Evolutionary conservation across 2,888 invertebrate genomes (phyloP), one percentile per base, ranked within the genome.

Genomic region (Magallana nippona): DNA sequence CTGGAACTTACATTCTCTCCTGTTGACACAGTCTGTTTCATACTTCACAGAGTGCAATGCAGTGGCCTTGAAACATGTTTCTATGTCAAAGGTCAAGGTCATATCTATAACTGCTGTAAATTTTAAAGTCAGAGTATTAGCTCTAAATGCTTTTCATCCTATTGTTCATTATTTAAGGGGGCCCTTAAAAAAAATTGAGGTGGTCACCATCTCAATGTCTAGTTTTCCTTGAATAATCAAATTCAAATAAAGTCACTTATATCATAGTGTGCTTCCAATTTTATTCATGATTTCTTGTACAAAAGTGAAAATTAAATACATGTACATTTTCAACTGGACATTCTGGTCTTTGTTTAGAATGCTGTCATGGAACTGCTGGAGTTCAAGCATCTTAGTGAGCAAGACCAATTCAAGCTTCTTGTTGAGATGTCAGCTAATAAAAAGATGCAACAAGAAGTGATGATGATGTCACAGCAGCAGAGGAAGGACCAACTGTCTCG

Each of bases 321-420:
- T 27, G 32, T 22, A 15, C 27, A 19, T 0, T 22, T 8, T 60
- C 13, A 17, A 19, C 13, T 56, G 15, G 63, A 15, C 2, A 78
- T 58, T 10, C 55, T 71, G 55, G 63, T 15, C 11, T 79, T 78
- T 63, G 78, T 82, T 60, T 58, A 91, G 89, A 90, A 89, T 82
- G 83, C 87, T 13, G 86, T 90, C 13, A 83, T 92, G 71, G 80
- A 82, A n/a, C 62, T 89, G 22, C 85, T 92, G 71, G 88, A 90
- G 44, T 90, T 87, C 77, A 90, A 90, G 83, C 92, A 93, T 79
- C 81, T 83, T 17, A 86, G 89, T 78, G 92, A 92, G 82, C 86
- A 90, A 58, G 85, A 89, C 58, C 84, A 90, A 22, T 89, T 92
- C 78, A 84, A 83, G 27, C 86, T 89, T 56, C 85, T 92, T 81